A percentile compares a stretch with the other conserved stretches of the same genome.
These are phyloP conservation scores for Pygocentrus nattereri DNA, from an alignment of 2,797 vertebrate genomes.

Conservation along the genomic window DNA sequence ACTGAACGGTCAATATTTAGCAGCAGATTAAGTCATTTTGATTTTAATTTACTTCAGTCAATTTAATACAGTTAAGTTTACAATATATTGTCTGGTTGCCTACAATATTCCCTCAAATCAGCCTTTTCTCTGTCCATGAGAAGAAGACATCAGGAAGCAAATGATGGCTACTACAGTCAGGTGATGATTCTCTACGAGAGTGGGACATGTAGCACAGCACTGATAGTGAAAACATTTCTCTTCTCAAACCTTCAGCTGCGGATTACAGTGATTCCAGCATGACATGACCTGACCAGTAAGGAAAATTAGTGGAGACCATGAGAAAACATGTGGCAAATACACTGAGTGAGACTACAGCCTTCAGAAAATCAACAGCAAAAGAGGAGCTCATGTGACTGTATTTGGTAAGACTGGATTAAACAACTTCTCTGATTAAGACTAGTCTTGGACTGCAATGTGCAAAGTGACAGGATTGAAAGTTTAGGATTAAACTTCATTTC, in stretches of 20 bases:
- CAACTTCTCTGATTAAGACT: not conserved
- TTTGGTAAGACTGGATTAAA: not conserved
- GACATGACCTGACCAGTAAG: not conserved
- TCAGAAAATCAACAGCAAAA: not conserved
- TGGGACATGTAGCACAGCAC: conserved; percentile 43
- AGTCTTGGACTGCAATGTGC: not conserved
- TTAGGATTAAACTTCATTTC: not conserved
- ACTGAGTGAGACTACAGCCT: too few species aligned
- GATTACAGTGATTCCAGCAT: conserved; percentile 30
- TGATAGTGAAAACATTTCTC: conserved; percentile 43
- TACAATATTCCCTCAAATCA: not conserved
- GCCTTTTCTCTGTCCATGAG: conserved; percentile 2
- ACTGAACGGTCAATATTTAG: not conserved
- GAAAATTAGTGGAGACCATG: not conserved
- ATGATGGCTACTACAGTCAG: conserved; percentile 30
- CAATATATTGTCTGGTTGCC: not conserved
- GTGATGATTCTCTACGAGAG: conserved; percentile 42
- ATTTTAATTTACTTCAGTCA: not conserved
- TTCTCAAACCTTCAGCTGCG: conserved; percentile 25
- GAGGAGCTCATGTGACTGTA: not conserved
- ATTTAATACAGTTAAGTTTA: not conserved
- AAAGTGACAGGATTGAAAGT: not conserved
- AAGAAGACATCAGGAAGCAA: conserved; percentile 19
- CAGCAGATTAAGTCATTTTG: not conserved
- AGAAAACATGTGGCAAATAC: not conserved